Evolutionary conservation across 2,113 vertebrate species (phyloP), one percentile per base, ranked within the genome.

Genomic region (Pterophyllum scalare): DNA sequence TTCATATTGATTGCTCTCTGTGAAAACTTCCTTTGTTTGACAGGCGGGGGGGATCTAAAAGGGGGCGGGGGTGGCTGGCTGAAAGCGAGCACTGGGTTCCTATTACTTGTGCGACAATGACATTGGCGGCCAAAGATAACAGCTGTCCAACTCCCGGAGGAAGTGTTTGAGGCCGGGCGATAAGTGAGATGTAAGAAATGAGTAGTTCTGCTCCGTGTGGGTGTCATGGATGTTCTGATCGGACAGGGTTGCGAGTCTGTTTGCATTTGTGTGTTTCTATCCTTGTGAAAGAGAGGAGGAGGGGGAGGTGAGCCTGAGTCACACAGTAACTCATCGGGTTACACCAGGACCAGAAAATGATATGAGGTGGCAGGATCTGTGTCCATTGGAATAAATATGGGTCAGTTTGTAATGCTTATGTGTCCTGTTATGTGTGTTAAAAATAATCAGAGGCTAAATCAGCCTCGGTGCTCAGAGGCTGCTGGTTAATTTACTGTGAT

Each of bases 11-110:
- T 94, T 80, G 79, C 83, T 58, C 86, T 40, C 35, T 81, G 77
- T 83, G 90, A 92, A 89, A 93, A 93, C 88, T 80, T 94, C 91
- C 93, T 93, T 87, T 87, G 89, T 93, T 86, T 89, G 92, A 91
- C 59, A 59, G 49, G 35, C 58, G 2, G 8, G 52, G 52, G 35
- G 77, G 62, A 7, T 24, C 35, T 6, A 78, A 9, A 19, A 26
- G 3, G 40, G 17, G 61, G 56, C 13, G 78, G 19, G 24, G 56
- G 14, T 5, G 54, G 46, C 13, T 70, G 65, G 24, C 57, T 59
- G 86, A 81, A 80, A 82, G 67, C n/a, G 59, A 80, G 80, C 79
- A 61, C 87, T 61, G n/a, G 90, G 90, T 90, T 93, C 92, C 88
- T 81, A 91, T 93, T 94, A 92, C 90, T 87, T 76, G 85, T 83